Evolutionary conservation across 2,113 vertebrate genomes (phyloP).

Genomic region (Bubalus kerabau): DNA sequence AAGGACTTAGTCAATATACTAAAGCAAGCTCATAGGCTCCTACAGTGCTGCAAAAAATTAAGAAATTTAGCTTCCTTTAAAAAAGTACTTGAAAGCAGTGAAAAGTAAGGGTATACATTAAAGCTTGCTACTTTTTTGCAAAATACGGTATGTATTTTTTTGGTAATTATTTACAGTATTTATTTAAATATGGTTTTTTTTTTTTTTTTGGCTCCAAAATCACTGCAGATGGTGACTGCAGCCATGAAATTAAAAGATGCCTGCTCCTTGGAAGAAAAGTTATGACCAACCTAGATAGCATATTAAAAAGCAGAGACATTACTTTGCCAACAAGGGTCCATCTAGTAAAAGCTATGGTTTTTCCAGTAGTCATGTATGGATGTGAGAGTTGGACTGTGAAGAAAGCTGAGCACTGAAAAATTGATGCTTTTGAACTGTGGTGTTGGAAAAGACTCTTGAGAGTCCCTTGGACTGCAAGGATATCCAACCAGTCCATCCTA

Average conservation of each 20-base stretch:
- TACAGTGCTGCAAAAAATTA: background rate
- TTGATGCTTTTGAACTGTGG: background rate
- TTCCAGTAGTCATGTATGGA: background rate
- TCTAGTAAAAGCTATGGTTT: background rate
- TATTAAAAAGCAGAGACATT: background rate
- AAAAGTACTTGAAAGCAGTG: background rate
- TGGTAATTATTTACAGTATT: background rate
- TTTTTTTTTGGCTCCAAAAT: background rate
- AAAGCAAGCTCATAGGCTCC: background rate
- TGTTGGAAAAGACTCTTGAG: background rate
- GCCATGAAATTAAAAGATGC: background rate
- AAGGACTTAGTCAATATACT: background rate
- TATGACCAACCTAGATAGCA: background rate
- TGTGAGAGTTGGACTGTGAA: background rate
- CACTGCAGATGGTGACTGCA: background rate
- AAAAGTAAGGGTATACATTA: background rate
- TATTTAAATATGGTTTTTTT: background rate
- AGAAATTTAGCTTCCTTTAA: background rate
- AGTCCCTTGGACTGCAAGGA: background rate
- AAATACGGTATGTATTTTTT: background rate
- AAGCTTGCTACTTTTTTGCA: background rate
- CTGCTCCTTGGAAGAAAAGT: background rate
- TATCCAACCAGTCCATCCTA: background rate
- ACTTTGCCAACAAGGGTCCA: background rate
- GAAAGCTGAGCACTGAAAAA: background rate